phyloP scores from a whole-genome alignment of 2,888 invertebrate species.

The Dinocampus coccinellae region DNA sequence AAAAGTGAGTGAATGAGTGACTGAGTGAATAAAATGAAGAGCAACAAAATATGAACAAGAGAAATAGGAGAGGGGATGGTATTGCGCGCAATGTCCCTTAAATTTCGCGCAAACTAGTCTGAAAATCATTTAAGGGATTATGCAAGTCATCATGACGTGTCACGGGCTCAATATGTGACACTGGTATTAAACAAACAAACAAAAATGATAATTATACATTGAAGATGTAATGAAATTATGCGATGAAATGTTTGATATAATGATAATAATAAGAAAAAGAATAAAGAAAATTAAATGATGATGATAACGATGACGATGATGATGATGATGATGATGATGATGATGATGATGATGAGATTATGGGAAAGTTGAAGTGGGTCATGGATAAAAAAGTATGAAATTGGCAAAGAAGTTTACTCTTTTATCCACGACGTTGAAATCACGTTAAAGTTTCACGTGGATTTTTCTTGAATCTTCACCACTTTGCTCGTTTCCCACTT shows the following conservation, averaged over 20 bases:
- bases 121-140: slow-evolving; percentile 26
- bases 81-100: slow-evolving; percentile 17
- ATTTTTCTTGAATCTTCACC: slow-evolving; percentile 27
- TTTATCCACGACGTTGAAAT: slow-evolving; percentile 5
- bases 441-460: slow-evolving; percentile 24
- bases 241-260: too few species aligned
- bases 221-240: not conserved
- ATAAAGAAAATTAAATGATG: not conserved
- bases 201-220: not conserved
- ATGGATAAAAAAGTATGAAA: not conserved
- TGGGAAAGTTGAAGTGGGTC: too few species aligned
- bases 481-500: slow-evolving; percentile 33
- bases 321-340: too few species aligned
- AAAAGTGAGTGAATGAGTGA: not conserved
- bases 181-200: slow-evolving; percentile 5
- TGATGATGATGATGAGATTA: too few species aligned
- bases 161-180: slow-evolving; percentile 1
- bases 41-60: not conserved
- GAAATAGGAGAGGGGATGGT: not conserved
- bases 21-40: not conserved
- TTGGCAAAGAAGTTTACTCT: not conserved
- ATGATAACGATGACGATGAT: too few species aligned
- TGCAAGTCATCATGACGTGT: slow-evolving; percentile 21
- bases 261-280: not conserved
- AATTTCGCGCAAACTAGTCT: slow-evolving; percentile 33